Percentiles rank a stretch among this genome's conserved stretches.
Conservation (phyloP, 2,888 invertebrate genomes). For the Nephrotoma flavescens region DNA sequence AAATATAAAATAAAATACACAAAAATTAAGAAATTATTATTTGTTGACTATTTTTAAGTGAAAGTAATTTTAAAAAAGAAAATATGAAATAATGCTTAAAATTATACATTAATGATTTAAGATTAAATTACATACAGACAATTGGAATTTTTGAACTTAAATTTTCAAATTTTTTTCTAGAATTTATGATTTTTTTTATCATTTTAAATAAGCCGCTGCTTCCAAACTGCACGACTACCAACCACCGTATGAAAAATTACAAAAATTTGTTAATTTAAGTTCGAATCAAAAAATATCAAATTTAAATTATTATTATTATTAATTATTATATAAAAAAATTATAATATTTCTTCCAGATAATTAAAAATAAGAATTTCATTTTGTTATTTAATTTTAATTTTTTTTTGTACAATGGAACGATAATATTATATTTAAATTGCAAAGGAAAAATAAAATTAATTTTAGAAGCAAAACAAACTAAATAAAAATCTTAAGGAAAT, state of each 20-base stretch:
- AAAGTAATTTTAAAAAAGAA: background rate
- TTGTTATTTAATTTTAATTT: background rate
- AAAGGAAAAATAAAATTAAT: background rate
- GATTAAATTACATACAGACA: background rate
- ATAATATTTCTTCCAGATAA: background rate
- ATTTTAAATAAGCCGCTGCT: background rate
- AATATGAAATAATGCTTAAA: constrained; percentile 2
- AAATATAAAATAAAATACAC: background rate
- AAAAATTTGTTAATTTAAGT: background rate
- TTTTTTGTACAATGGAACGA: background rate
- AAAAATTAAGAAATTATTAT: constrained; percentile 2
- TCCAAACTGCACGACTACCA: background rate
- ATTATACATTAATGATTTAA: constrained; percentile 1
- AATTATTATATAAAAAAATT: background rate
- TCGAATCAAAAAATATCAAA: background rate
- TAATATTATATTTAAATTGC: background rate
- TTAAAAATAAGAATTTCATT: background rate
- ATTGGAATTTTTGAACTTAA: background rate
- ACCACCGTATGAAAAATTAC: background rate
- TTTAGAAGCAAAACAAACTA: background rate
- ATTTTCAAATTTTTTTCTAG: background rate
- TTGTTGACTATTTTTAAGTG: constrained; percentile 4
- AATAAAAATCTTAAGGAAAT: background rate
- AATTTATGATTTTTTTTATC: background rate
- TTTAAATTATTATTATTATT: background rate